Evolutionary conservation across 2,113 vertebrate species (phyloP).

Genomic region (Abramis brama): DNA sequence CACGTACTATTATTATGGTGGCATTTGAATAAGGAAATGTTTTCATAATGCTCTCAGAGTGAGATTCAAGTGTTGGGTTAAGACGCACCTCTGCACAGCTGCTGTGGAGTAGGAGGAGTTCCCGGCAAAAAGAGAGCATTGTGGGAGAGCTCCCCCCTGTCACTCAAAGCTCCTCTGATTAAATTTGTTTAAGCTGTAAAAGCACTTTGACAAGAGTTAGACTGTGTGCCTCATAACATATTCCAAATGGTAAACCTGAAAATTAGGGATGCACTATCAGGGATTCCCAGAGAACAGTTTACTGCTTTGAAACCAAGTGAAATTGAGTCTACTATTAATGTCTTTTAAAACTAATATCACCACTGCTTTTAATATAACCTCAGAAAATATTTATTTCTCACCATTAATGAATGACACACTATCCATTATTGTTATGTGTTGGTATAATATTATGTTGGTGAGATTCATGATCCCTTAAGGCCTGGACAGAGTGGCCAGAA

Average conservation of each 20-base stretch:
- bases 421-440: constrained; percentile 1
- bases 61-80: constrained; percentile 26
- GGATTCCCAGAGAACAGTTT: constrained; percentile 24
- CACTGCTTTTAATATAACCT: not conserved
- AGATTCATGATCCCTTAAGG: not conserved
- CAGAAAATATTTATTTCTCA: not conserved
- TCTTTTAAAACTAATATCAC: constrained; percentile 2
- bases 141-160: constrained; percentile 71
- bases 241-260: constrained; percentile 21
- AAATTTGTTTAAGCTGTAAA: constrained; percentile 78
- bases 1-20: not conserved
- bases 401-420: not conserved
- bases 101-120: constrained; percentile 12
- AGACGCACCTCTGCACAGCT: constrained; percentile 34
- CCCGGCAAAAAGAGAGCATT: constrained; percentile 74
- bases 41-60: constrained; percentile 14
- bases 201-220: constrained; percentile 69
- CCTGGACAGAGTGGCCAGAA: constrained; percentile 29
- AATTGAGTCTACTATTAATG: not conserved
- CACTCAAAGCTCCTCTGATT: constrained; percentile 71
- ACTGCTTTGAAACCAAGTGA: constrained; percentile 23
- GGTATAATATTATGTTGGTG: constrained; percentile 22
- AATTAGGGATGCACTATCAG: constrained; percentile 18
- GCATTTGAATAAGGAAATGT: constrained; percentile 16
- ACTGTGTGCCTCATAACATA: constrained; percentile 64